phyloP scores from a whole-genome alignment of 37 sponge, comb jelly and placozoan genomes.

The Tethya wilhelma region DNA sequence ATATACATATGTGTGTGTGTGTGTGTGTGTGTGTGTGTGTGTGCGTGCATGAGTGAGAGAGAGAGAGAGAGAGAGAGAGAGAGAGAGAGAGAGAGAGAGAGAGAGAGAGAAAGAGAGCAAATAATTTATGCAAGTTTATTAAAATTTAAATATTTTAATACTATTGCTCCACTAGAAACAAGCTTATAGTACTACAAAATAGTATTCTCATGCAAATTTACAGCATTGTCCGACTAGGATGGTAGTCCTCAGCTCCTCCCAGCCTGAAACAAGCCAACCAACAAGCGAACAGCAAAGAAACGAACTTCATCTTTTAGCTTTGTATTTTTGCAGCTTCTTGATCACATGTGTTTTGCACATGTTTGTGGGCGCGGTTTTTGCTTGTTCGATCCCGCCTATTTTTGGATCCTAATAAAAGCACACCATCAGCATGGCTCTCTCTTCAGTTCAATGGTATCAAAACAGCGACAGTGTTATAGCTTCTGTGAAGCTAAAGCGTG shows the following conservation, averaged over 20 bases:
- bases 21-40: conserved; percentile 28
- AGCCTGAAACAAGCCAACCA: no score
- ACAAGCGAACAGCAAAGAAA: neutral
- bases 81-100: conserved; percentile 3
- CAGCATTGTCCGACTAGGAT: conserved; percentile 41
- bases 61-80: neutral
- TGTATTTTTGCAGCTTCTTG: neutral
- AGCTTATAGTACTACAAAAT: neutral
- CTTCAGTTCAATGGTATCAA: conserved; percentile 36
- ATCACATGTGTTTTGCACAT: no score
- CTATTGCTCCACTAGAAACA: no score
- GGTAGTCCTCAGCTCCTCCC: conserved; percentile 23
- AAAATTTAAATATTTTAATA: no score
- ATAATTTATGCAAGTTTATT: no score
- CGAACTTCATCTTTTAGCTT: neutral
- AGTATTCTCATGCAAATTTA: conserved; percentile 3
- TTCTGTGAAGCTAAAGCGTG: conserved; percentile 26
- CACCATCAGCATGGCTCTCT: neutral
- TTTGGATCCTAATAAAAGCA: no score
- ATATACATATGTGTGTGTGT: conserved; percentile 26
- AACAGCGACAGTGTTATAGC: conserved; percentile 13
- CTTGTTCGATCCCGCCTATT: no score
- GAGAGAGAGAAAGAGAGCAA: neutral
- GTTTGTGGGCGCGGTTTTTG: no score
- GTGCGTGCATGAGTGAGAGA: no score